Percentiles rank a stretch among this genome's conserved stretches.
Conservation (phyloP, 2,113 vertebrate species). For the Triplophysa dalaica region DNA sequence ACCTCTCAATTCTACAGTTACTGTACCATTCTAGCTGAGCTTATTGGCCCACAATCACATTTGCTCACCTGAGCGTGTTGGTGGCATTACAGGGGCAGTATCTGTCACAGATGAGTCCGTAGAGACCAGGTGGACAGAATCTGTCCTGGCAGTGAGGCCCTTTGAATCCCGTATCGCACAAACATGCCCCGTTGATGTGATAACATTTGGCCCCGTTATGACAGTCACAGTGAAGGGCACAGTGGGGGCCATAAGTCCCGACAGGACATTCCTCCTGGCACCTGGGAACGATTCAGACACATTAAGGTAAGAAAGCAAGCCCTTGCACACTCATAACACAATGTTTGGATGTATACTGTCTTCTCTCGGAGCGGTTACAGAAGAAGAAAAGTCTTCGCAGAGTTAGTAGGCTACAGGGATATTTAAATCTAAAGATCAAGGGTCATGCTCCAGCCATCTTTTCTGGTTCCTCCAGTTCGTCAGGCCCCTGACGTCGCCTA, state of each 20-base stretch:
- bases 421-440: conserved; percentile 31
- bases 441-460: conserved; percentile 31
- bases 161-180: conserved; percentile 92
- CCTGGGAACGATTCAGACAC: conserved; percentile 65
- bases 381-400: not conserved
- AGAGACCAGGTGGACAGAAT: conserved; percentile 88
- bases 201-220: conserved; percentile 93
- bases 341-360: not conserved
- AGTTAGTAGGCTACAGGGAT: conserved; percentile 15
- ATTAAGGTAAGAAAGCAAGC: not conserved
- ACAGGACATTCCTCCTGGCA: conserved; percentile 97
- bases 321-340: not conserved
- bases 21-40: not conserved
- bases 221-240: conserved; percentile 88
- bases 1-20: not conserved
- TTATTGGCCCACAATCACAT: not conserved
- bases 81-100: conserved; percentile 87
- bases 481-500: not conserved
- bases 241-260: conserved; percentile 89
- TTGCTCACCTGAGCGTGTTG: conserved; percentile 87
- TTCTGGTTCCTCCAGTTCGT: conserved; percentile 10
- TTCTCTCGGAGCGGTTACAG: not conserved
- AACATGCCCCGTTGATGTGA: conserved; percentile 87
- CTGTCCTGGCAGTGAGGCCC: conserved; percentile 91
- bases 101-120: conserved; percentile 90